Evolutionary conservation across 2,113 vertebrate genomes (phyloP).

Genomic region (Ochotona curzoniae): DNA sequence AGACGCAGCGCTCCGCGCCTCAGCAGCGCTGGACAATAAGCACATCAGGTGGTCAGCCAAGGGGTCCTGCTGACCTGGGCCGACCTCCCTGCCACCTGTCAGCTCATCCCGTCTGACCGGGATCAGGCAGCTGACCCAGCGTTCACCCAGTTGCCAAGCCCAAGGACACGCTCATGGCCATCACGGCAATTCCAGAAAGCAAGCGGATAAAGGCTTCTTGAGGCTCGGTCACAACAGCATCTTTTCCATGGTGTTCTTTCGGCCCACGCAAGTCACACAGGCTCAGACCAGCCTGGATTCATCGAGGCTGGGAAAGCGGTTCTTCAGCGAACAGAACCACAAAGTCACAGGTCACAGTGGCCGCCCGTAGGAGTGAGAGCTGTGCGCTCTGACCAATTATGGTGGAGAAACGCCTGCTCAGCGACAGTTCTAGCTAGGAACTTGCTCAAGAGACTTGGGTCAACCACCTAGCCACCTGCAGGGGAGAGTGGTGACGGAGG

Average conservation of each 20-base stretch:
- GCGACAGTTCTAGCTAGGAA: neutral
- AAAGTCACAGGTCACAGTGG: neutral
- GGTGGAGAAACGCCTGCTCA: neutral
- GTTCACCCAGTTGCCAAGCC: neutral
- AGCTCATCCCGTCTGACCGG: neutral
- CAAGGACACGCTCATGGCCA: neutral
- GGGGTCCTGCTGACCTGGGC: neutral
- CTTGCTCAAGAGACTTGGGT: neutral
- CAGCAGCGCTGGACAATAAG: rapidly evolving
- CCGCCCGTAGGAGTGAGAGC: neutral
- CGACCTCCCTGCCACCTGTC: neutral
- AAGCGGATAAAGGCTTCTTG: neutral
- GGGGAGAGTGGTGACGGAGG: neutral
- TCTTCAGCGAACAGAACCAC: neutral
- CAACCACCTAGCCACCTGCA: neutral
- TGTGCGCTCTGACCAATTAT: no score
- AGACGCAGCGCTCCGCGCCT: neutral
- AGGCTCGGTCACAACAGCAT: neutral
- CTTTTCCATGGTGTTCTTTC: neutral
- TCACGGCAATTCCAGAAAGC: neutral
- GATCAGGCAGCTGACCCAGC: neutral
- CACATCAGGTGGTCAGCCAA: neutral
- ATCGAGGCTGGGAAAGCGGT: neutral
- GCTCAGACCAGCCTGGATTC: neutral
- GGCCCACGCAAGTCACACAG: neutral